Conservation (phyloP, 2,888 invertebrate species). For the Merodon equestris region DNA sequence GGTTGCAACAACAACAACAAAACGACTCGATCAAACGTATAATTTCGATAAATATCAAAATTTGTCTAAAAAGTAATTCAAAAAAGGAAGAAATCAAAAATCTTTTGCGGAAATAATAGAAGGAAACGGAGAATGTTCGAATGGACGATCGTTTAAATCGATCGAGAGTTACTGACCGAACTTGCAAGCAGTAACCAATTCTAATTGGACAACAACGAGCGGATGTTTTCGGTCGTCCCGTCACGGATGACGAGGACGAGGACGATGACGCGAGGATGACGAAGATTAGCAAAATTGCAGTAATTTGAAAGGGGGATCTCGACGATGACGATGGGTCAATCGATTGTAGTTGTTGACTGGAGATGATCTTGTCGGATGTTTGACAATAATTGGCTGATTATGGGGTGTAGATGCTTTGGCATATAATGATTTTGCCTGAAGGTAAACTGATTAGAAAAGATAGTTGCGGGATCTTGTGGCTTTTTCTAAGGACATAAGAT, state of each 20-base stretch:
- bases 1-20: no score
- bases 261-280: conserved; percentile 35
- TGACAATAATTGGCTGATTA: conserved; percentile 61
- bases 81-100: no score
- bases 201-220: conserved; percentile 41
- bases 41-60: conserved; percentile 65
- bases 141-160: conserved; percentile 61
- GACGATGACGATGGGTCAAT: conserved; percentile 55
- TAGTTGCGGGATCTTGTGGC: neutral
- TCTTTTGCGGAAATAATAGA: conserved; percentile 56
- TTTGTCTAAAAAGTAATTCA: conserved; percentile 11
- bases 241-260: no score
- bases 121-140: conserved; percentile 23
- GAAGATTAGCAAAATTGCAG: conserved; percentile 65
- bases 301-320: conserved; percentile 49
- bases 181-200: conserved; percentile 49
- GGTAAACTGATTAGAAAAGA: conserved; percentile 32
- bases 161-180: conserved; percentile 61
- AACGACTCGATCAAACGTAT: conserved; percentile 38
- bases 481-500: no score
- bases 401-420: conserved; percentile 12
- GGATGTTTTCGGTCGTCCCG: no score
- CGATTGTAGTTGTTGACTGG: conserved; percentile 55
- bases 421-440: conserved; percentile 21
- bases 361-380: conserved; percentile 55